phyloP scores from a whole-genome alignment of 2,888 invertebrate species.

The Hydrotaea cyrtoneurina region DNA sequence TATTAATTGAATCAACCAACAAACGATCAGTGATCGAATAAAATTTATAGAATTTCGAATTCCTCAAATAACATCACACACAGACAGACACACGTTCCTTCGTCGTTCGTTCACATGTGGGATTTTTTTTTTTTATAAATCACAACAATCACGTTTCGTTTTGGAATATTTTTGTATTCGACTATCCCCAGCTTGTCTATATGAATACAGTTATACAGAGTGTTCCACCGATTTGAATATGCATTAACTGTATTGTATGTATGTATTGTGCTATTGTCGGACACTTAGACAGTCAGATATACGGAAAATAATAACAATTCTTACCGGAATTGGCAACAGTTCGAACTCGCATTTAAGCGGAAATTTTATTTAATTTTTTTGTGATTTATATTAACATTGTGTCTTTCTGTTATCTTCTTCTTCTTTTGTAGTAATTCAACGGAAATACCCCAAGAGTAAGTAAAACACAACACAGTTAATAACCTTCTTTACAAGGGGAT shows the following conservation, averaged over 20 bases:
- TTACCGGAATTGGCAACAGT: neutral
- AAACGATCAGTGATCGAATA: too few relatives aligned
- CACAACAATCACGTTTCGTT: slow-evolving; percentile 23
- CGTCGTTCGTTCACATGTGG: neutral
- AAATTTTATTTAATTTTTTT: too few relatives aligned
- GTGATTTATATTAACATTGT: neutral
- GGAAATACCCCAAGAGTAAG: slow-evolving; percentile 52
- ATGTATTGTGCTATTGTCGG: too few relatives aligned
- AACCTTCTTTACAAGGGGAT: neutral
- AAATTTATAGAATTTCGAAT: slow-evolving; percentile 6
- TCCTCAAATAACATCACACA: neutral
- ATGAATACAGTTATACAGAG: slow-evolving; percentile 6
- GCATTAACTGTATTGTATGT: neutral
- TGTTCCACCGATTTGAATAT: slow-evolving; percentile 2
- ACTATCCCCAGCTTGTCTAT: neutral
- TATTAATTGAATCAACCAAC: neutral
- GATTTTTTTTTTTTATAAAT: neutral
- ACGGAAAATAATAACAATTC: slow-evolving; percentile 13
- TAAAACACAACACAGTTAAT: neutral
- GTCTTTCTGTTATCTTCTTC: slow-evolving; percentile 9
- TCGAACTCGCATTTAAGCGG: neutral
- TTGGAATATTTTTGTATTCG: neutral
- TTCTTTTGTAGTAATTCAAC: slow-evolving; percentile 19
- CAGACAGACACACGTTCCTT: neutral
- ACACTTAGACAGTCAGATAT: neutral